Conservation (phyloP, 2,888 invertebrate genomes). For the Erebia aethiops region DNA sequence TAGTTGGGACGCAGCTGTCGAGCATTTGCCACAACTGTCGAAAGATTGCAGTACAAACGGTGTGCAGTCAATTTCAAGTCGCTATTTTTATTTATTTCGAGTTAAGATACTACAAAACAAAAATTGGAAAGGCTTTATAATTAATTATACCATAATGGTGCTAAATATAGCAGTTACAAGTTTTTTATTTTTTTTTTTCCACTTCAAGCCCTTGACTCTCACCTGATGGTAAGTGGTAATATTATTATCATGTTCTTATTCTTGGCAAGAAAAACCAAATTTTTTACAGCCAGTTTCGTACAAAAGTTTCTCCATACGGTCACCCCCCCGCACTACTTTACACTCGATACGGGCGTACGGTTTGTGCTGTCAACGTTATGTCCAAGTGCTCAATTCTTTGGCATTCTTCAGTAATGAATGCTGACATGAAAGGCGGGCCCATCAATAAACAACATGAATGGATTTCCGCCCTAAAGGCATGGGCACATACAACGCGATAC, state of each 20-base stretch:
- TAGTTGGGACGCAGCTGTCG: too few relatives aligned
- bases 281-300: background rate
- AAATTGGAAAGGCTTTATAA: background rate
- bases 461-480: conserved; percentile 47
- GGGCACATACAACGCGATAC: background rate
- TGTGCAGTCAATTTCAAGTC: too few relatives aligned
- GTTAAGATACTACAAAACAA: too few relatives aligned
- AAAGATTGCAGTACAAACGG: too few relatives aligned
- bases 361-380: conserved; percentile 13
- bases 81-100: too few relatives aligned
- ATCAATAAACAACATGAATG: conserved; percentile 52
- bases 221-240: too few relatives aligned
- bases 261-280: background rate
- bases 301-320: background rate
- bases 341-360: conserved; percentile 28
- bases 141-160: too few relatives aligned
- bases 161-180: too few relatives aligned
- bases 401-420: conserved; percentile 30
- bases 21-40: too few relatives aligned
- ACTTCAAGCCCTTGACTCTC: too few relatives aligned
- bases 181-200: too few relatives aligned
- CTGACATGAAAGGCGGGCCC: conserved; percentile 44
- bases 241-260: too few relatives aligned
- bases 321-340: conserved; percentile 13
- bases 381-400: conserved; percentile 29